These are phyloP conservation scores for Sylvicapra grimmia DNA, from an alignment of 2,113 vertebrate genomes.

Conservation along the genomic window DNA sequence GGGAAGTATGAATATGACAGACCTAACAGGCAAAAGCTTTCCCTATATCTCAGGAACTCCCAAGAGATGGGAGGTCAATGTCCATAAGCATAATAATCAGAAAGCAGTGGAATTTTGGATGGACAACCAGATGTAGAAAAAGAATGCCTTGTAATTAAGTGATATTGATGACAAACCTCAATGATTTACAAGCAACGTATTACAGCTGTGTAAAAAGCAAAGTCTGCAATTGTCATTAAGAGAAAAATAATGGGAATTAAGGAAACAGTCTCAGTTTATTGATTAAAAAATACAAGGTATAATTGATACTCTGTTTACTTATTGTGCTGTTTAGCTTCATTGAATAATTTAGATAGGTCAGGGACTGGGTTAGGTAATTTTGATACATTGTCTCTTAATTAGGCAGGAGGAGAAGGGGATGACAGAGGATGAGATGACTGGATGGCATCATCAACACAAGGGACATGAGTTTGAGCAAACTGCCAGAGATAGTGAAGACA, in stretches of 20 bases:
- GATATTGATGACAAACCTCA: neutral
- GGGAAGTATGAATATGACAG: neutral
- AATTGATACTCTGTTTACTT: neutral
- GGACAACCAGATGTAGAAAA: no score
- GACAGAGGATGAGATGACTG: neutral
- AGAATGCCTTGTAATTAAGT: neutral
- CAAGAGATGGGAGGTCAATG: neutral
- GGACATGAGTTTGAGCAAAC: neutral
- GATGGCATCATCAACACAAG: neutral
- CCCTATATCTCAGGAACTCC: neutral
- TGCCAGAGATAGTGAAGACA: neutral
- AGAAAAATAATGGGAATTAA: neutral
- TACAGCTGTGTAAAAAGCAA: neutral
- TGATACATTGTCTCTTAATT: neutral
- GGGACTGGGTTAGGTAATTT: neutral
- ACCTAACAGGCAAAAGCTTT: accelerated
- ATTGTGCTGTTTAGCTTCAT: neutral
- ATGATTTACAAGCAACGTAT: neutral
- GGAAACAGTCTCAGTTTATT: neutral
- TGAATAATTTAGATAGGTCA: neutral
- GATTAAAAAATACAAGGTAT: neutral
- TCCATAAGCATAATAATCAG: neutral
- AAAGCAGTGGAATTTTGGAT: neutral
- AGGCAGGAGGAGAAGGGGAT: neutral
- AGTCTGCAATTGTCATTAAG: neutral